Evolutionary conservation across 2,113 vertebrate genomes (phyloP), one percentile per base, ranked within the genome.

Genomic region (Phoxinus phoxinus): DNA sequence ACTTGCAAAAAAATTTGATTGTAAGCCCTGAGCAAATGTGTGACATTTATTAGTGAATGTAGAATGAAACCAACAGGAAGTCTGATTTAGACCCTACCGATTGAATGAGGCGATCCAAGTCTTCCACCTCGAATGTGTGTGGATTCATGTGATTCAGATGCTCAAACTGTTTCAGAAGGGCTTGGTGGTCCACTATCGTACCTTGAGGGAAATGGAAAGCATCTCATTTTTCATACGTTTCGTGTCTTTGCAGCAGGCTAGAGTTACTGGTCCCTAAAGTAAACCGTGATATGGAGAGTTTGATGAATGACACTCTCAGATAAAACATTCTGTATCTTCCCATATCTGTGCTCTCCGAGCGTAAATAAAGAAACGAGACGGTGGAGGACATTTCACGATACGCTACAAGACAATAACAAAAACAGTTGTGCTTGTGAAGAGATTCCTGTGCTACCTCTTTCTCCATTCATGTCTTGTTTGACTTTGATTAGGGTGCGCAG

Each of bases 401-500:
- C 11, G 21, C 21, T 19, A 48, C 6, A 19, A 44, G 23, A 30
- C 44, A 61, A 41, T 81, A 63, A 65, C 63, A 69, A 69, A 77
- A 30, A 12, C 53, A 61, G 4, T 80, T 37, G 7, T 61, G 25
- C 11, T 10, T 56, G 19, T 80, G 19, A 63, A 46, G 46, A 19
- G 13, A 7, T 27, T 3, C 35, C 10, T 32, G 15, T 6, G 10
- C 73, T 89, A 91, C 88, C 91, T 89, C 96, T 94, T 91, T 96
- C 95, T 86, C 93, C 94, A 91, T 94, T 85, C 8, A 96, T 89
- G 94, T 98, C 96, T 61, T 96, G 94, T 91, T 98, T 98, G 88
- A 95, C 97, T 94, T 96, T 98, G 92, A 99, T 97, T 82, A 99
- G 92, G 93, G 96, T 96, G 85, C 97, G 95, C 89, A 99, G 93